A percentile compares a stretch with the other conserved stretches of the same genome.
Conservation (phyloP, 1,140 invertebrate genomes). For the Lucilia cuprina region DNA sequence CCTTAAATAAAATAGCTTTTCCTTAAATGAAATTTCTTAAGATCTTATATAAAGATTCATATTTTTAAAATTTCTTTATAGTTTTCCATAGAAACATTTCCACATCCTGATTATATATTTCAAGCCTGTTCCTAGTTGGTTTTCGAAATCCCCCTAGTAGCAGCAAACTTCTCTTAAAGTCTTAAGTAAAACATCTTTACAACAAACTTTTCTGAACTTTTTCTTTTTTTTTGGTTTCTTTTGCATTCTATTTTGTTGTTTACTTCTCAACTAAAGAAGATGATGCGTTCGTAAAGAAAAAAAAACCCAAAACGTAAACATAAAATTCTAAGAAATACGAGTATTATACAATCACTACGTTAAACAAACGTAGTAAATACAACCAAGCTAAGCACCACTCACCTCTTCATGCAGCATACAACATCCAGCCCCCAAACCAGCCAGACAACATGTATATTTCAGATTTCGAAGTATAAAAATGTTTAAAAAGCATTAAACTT, state of each 20-base stretch:
- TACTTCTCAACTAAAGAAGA: background rate
- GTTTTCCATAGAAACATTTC: no score
- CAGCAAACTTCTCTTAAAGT: no score
- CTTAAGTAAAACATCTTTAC: no score
- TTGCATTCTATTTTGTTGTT: background rate
- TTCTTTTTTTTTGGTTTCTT: background rate
- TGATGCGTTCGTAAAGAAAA: background rate
- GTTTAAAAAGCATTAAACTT: background rate
- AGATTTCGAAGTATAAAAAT: background rate
- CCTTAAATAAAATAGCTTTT: no score
- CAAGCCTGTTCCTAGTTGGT: no score
- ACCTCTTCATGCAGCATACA: background rate
- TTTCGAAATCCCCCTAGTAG: no score
- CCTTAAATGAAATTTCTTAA: no score
- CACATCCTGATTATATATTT: no score
- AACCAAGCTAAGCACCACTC: background rate
- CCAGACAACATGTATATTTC: background rate
- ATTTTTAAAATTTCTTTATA: no score
- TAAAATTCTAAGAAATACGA: constrained; percentile 23
- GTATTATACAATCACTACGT: constrained; percentile 1
- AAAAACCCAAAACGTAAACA: constrained; percentile 4
- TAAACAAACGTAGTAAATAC: background rate
- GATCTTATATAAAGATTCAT: no score
- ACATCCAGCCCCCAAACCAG: background rate
- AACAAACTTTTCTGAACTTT: no score